These are phyloP conservation scores for Drosophila ezoana DNA, from an alignment of 2,888 invertebrate genomes.

Conservation along the genomic window DNA sequence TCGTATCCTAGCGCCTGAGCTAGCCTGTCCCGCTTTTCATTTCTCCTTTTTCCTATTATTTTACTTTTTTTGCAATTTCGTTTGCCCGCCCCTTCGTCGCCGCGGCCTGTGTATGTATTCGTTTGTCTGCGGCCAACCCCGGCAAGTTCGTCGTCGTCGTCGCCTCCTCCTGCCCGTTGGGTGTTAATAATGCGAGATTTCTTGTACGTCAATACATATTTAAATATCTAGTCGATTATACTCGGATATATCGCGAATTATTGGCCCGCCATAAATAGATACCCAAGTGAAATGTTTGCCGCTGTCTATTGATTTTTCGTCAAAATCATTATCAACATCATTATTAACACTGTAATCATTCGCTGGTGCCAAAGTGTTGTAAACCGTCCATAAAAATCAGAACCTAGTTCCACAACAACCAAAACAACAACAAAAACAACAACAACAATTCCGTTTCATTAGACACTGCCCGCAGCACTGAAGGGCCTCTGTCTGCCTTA, in stretches of 20 bases:
- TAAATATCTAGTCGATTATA: conserved; percentile 38
- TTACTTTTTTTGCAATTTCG: conserved; percentile 37
- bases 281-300: conserved; percentile 43
- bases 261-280: conserved; percentile 44
- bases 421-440: conserved; percentile 34
- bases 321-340: conserved; percentile 13
- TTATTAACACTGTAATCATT: conserved; percentile 14
- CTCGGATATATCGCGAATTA: conserved; percentile 33
- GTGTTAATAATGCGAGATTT: conserved; percentile 55
- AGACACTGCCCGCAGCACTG: conserved; percentile 56
- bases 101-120: conserved; percentile 70
- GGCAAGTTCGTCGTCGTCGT: conserved; percentile 33
- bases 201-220: conserved; percentile 21
- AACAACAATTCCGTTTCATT: conserved; percentile 71
- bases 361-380: conserved; percentile 70
- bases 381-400: conserved; percentile 66
- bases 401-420: conserved; percentile 67
- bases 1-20: conserved; percentile 26
- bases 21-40: conserved; percentile 25
- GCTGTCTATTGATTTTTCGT: conserved; percentile 63
- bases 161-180: conserved; percentile 41
- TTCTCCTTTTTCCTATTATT: conserved; percentile 3
- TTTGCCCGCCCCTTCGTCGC: conserved; percentile 43
- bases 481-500: conserved; percentile 65
- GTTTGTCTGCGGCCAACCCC: conserved; percentile 72